Evolutionary conservation across 2,888 invertebrate genomes (phyloP).

Genomic region (Tachina fera): DNA sequence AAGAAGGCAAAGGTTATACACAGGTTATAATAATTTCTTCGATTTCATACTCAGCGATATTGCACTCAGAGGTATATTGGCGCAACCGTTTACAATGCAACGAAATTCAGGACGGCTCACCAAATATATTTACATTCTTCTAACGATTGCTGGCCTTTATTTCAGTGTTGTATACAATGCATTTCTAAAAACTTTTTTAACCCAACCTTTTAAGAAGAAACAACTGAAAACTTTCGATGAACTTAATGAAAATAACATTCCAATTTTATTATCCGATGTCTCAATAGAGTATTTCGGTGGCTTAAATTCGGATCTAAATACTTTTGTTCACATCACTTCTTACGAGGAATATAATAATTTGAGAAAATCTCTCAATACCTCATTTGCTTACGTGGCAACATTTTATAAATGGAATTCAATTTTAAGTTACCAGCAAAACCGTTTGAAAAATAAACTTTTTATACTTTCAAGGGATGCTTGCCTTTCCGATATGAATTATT

Average conservation of each 20-base stretch:
- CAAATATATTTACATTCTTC: conserved; percentile 45
- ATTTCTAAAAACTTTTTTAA: conserved; percentile 33
- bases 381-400: conserved; percentile 27
- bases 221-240: conserved; percentile 45
- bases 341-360: background rate
- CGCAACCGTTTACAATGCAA: conserved; percentile 39
- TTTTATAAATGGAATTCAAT: conserved; percentile 14
- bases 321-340: background rate
- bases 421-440: conserved; percentile 17
- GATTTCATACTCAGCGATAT: conserved; percentile 46
- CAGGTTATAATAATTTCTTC: background rate
- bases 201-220: conserved; percentile 28
- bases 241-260: conserved; percentile 1
- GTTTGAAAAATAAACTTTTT: conserved; percentile 27
- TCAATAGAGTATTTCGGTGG: background rate
- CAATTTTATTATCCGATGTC: conserved; percentile 11
- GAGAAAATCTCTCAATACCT: conserved; percentile 20
- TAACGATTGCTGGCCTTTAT: conserved; percentile 48
- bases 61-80: conserved; percentile 46
- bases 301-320: background rate
- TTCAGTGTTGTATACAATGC: conserved; percentile 19
- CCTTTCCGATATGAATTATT: conserved; percentile 29
- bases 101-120: conserved; percentile 14
- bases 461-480: conserved; percentile 49
- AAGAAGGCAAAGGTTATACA: too few relatives aligned